Base-by-base conservation (phyloP, 2,888 invertebrate species). In the Phrixothrix hirtus region DNA sequence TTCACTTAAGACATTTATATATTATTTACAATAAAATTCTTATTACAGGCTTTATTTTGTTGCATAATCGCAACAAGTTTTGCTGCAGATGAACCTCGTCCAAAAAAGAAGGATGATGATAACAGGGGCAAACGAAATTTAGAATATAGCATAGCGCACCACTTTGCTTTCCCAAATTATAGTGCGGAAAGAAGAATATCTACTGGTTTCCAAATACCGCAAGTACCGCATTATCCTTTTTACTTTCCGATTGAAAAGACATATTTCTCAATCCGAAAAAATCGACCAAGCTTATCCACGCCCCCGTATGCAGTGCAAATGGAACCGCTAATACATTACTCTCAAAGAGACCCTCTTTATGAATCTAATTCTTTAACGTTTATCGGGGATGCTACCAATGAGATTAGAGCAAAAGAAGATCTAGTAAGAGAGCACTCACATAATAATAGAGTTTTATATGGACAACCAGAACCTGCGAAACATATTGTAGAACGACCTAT, bases 301-400 rank as follows among this genome's bases (percentile, higher is more conserved):
- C 87, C 88, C 2, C 86, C 88, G 0, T 88, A 89, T 65, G 88
- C 88, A 1, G 89, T 88, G 3, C 87, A 86, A 72, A 88, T 88
- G 88, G 88, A 89, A 71, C 88, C 89, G 5, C 81, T 88, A 38
- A 84, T 87, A 12, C 88, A 88, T 64, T 89, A 89, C 67, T 89
- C 89, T 0, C 88, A 88, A 70, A 82, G 87, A 65, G 89, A 89
- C 74, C 89, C 89, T 3, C 75, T 89, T 0, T 89, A 88, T 70
- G 85, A 87, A 66, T 82, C 81, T 0, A 78, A 69, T 61, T 60
- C 62, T 65, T 65, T 74, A 47, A 67, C 71, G 57, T 61, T 72
- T 41, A 63, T 68, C 68, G 39, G 75, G 61, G 74, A 73, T 63
- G 62, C 64, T 63, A 63, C 70, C 71, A 76, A 83, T 67, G 78